Base-by-base conservation (phyloP, 2,113 vertebrate genomes). In the Mesitornis unicolor region DNA sequence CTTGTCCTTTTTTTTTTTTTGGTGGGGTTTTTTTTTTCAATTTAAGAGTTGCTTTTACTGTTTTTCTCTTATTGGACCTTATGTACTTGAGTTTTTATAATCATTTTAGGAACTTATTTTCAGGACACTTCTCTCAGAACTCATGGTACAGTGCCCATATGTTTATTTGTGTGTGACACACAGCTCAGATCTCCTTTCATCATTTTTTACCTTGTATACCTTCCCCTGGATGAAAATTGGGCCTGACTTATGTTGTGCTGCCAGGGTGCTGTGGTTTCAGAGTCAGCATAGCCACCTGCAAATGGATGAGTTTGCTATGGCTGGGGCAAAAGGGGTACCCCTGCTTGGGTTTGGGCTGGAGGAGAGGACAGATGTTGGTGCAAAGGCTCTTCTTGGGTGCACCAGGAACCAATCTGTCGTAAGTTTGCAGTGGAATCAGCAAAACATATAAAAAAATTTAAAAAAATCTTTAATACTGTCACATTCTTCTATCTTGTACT, bases 71-170 rank as follows among this genome's bases (percentile, higher is more conserved):
- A 3, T 92, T 31, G 33, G 12, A 38, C 45, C 25, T 54, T 59
- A 65, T 3, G 9, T 56, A 43, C 19, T 80, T 84, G 7, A 56
- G 59, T 94, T 92, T 84, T 83, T 88, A 3, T 51, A 24, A 68
- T n/a, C 5, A 69, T 18, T 86, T 92, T 28, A 67, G 57, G 45
- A 87, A 36, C 13, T 87, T 60, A 13, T 25, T 93, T 70, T 67
- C 56, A 57, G 45, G 20, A 65, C 8, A 4, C 12, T 65, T 90
- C 25, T 84, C 42, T 17, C 7, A n/a, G 71, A 56, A 50, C 25
- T 64, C 60, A 6, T 16, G 16, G 11, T 69, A 11, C 0, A 4
- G 8, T 78, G 51, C 29, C 36, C 77, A 0, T 63, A 4, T 42
- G 28, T 51, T 87, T 92, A 6, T 75, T 64, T 71, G 28, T 53